Percentiles rank a stretch among this genome's conserved stretches.
Conservation (phyloP, 2,888 invertebrate species). For the Meloe dianella region DNA sequence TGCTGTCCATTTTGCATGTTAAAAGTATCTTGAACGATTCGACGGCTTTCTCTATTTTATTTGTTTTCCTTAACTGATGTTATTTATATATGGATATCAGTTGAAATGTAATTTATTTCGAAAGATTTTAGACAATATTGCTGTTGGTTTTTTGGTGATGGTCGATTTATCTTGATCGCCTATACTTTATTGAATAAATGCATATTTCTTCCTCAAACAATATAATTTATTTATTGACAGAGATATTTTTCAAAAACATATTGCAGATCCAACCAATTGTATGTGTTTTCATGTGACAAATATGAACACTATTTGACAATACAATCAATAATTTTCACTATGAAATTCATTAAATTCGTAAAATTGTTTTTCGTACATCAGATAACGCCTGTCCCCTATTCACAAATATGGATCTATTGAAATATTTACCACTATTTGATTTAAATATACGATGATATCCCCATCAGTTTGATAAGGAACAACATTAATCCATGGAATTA, state of each 20-base stretch:
- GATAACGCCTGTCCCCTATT: no score
- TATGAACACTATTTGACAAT: not conserved
- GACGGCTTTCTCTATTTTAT: slow-evolving; percentile 37
- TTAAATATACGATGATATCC: no score
- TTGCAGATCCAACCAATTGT: not conserved
- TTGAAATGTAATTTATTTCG: slow-evolving; percentile 42
- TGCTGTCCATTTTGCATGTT: slow-evolving; percentile 38
- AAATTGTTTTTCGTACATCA: not conserved
- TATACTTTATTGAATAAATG: slow-evolving; percentile 6
- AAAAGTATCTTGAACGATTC: slow-evolving; percentile 35
- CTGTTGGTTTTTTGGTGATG: not conserved
- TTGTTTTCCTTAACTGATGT: slow-evolving; percentile 39
- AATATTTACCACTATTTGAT: no score
- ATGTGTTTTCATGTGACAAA: not conserved
- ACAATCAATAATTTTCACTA: not conserved
- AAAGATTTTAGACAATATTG: not conserved
- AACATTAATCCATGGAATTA: no score
- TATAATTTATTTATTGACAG: not conserved
- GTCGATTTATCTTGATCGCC: slow-evolving; percentile 5
- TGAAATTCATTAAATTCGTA: not conserved
- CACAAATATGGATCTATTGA: no score
- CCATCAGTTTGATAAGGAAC: no score
- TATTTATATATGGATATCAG: slow-evolving; percentile 30
- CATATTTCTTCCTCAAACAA: not conserved
- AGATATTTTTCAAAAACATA: not conserved